phyloP scores from a whole-genome alignment of 2,113 vertebrate genomes.

The Oncorhynchus kisutch region DNA sequence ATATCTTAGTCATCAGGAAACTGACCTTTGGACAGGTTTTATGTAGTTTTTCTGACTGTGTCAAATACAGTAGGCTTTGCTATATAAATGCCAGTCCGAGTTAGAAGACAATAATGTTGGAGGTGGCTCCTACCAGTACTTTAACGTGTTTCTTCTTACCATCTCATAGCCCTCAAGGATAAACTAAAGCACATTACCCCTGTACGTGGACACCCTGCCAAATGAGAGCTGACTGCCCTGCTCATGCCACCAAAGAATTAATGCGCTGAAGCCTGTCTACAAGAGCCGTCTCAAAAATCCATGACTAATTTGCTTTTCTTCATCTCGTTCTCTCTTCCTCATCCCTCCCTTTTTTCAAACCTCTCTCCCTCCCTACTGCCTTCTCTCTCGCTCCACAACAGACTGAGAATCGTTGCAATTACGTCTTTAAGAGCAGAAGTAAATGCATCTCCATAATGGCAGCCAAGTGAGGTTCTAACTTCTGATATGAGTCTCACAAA shows the following conservation, averaged over 20 bases:
- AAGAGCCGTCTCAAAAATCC: slow-evolving; percentile 37
- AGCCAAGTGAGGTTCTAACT: background rate
- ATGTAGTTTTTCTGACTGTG: too few species aligned
- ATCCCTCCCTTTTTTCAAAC: background rate
- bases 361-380: background rate
- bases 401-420: background rate
- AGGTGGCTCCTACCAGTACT: slow-evolving; percentile 48
- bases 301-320: slow-evolving; percentile 14
- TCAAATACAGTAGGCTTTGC: too few species aligned
- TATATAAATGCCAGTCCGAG: background rate
- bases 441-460: background rate
- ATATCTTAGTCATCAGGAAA: background rate
- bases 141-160: slow-evolving; percentile 52
- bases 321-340: background rate
- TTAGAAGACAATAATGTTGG: slow-evolving; percentile 39
- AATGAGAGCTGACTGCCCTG: slow-evolving; percentile 53
- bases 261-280: slow-evolving; percentile 48
- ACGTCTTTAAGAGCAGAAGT: background rate
- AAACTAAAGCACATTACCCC: slow-evolving; percentile 61
- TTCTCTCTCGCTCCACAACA: background rate
- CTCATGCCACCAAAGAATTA: slow-evolving; percentile 47
- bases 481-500: background rate
- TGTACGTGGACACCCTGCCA: slow-evolving; percentile 51
- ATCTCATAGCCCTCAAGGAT: slow-evolving; percentile 63
- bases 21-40: too few species aligned